Percentiles rank a stretch among this genome's conserved stretches.
These are phyloP conservation scores for Bagarius yarrelli DNA, from an alignment of 2,113 vertebrate species.

Conservation along the genomic window DNA sequence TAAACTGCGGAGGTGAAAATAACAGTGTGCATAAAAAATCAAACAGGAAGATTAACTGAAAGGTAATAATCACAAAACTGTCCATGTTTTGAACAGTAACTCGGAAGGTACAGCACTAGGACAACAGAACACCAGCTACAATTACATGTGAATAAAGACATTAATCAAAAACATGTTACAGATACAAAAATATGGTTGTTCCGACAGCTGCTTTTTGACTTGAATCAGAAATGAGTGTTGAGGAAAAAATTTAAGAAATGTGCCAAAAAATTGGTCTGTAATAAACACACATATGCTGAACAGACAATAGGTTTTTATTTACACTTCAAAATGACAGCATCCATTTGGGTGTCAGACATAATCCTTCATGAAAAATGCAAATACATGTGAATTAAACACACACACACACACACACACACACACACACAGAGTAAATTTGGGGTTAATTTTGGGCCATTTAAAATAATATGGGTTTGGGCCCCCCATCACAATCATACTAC, in stretches of 20 bases:
- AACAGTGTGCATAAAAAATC: too few species aligned
- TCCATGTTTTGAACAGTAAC: too few species aligned
- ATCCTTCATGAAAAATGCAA: background rate
- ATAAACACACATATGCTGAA: background rate
- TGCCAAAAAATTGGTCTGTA: background rate
- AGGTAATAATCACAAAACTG: too few species aligned
- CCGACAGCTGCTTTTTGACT: background rate
- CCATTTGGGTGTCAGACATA: background rate
- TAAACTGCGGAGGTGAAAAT: too few species aligned
- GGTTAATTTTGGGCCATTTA: too few species aligned
- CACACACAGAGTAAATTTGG: too few species aligned
- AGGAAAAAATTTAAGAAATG: background rate
- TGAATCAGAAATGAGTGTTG: background rate
- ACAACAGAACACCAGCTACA: background rate
- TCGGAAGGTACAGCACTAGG: background rate
- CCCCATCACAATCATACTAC: too few species aligned
- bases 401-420: background rate
- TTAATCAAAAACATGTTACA: background rate
- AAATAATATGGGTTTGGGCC: too few species aligned
- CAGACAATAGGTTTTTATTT: background rate
- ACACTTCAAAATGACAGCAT: background rate
- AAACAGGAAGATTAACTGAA: too few species aligned
- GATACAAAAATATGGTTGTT: background rate
- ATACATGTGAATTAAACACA: background rate
- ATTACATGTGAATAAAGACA: background rate